Percentiles rank a stretch among this genome's conserved stretches.
These are phyloP conservation scores for Fregetta grallaria DNA, from an alignment of 2,113 vertebrate species.

Conservation along the genomic window DNA sequence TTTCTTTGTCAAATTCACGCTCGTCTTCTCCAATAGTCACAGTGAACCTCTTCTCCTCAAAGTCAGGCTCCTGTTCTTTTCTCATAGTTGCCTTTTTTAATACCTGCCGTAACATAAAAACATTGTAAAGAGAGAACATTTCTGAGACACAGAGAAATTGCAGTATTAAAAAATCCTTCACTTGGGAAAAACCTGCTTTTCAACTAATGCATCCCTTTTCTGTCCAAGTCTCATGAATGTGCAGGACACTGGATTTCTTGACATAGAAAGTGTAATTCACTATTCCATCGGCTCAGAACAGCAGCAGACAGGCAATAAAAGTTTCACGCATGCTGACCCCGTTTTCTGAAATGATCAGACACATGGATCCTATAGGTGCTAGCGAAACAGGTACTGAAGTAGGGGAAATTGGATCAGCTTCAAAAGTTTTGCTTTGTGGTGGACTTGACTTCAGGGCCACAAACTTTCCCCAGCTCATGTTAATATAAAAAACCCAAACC, in stretches of 20 bases:
- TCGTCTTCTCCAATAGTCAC: conserved; percentile 97
- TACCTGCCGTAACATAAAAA: conserved; percentile 71
- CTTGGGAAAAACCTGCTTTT: background rate
- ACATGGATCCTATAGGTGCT: background rate
- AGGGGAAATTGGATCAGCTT: background rate
- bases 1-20: conserved; percentile 97
- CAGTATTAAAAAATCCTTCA: background rate
- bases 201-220: background rate
- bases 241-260: background rate
- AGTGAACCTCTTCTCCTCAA: conserved; percentile 97
- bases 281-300: background rate
- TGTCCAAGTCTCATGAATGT: accelerated
- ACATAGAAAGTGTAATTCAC: background rate
- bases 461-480: background rate
- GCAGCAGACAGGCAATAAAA: background rate
- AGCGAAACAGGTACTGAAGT: background rate
- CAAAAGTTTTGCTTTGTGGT: background rate
- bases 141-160: background rate
- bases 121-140: background rate
- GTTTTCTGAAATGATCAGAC: background rate
- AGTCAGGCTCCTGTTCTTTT: conserved; percentile 98
- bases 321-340: background rate
- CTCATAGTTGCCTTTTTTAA: conserved; percentile 97
- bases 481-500: background rate
- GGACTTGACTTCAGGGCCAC: background rate